These are phyloP conservation scores for Anorthoa munda DNA, from an alignment of 2,888 invertebrate genomes.

Conservation along the genomic window DNA sequence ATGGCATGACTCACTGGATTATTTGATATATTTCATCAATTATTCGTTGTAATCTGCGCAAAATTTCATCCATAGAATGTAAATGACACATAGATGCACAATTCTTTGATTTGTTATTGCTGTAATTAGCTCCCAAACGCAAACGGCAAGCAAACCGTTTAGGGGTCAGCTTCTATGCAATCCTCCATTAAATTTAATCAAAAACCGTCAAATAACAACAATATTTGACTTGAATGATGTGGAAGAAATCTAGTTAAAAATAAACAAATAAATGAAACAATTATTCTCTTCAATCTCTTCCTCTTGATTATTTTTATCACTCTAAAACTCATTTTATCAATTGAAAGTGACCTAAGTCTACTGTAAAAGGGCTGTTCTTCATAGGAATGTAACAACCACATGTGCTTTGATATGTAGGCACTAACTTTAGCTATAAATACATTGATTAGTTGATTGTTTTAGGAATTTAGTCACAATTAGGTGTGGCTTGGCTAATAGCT, in stretches of 20 bases:
- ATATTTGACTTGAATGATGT: neutral
- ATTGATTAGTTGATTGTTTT: neutral
- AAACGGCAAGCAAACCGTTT: too few relatives aligned
- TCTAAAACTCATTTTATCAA: neutral
- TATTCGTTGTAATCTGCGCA: neutral
- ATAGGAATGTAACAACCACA: neutral
- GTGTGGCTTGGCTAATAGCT: neutral
- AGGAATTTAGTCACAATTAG: neutral
- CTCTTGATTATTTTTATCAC: neutral
- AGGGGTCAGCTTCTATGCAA: neutral
- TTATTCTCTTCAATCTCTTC: neutral
- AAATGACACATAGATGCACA: neutral
- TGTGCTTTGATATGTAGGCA: neutral
- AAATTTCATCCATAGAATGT: neutral
- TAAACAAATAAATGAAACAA: neutral
- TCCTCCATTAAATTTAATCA: neutral
- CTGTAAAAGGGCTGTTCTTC: neutral
- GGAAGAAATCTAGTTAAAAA: too few relatives aligned
- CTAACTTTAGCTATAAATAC: neutral
- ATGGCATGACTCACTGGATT: slow-evolving; percentile 67
- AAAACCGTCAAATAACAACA: too few relatives aligned
- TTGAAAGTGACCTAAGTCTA: too few relatives aligned
- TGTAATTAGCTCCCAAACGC: neutral
- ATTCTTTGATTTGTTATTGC: neutral
- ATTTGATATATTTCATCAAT: slow-evolving; percentile 10